Evolutionary conservation across 2,888 invertebrate species (phyloP), one percentile per base, ranked within the genome.

Genomic region (Cantharis nigra): DNA sequence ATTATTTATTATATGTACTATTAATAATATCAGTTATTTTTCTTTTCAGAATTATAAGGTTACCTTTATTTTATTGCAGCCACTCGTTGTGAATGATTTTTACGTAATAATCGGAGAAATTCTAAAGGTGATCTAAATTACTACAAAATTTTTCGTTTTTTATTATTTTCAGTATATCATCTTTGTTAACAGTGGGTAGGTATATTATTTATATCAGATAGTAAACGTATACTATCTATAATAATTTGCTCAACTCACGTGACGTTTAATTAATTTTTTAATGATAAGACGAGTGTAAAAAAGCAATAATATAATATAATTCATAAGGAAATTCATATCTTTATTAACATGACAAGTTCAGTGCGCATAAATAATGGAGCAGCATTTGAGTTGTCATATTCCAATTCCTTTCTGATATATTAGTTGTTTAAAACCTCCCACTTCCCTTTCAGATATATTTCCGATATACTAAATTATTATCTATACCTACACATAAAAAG

Each of bases 371-470:
- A 81, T 81, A 82, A 82, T 76, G 71, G 76, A 70, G 70, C 79
- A 76, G 76, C 79, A 80, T 77, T 80, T 80, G 75, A 76, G 78
- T 71, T 78, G 82, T 80, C 80, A 79, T 78, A 82, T 81, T 81
- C 78, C 80, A 78, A 76, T 78, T 81, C 75, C 72, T 67, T 70
- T 72, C 64, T 80, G 77, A 80, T 78, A 80, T 78, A 80, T 78
- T 70, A 73, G 76, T 67, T 70, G 75, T 77, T 72, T 62, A 71
- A 73, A 76, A 73, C 75, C 78, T 76, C 80, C 80, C 78, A 80
- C 77, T 75, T 75, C 75, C 77, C 75, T 78, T 75, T 13, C 16
- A 23, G 70, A 73, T 64, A 70, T 64, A 72, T 76, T 72, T 72
- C 78, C 80, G 78, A 73, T 78, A 65, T 71, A 71, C 62, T 78